Evolutionary conservation across 2,113 vertebrate species (phyloP), one percentile per base, ranked within the genome.

Genomic region (Sander vitreus): DNA sequence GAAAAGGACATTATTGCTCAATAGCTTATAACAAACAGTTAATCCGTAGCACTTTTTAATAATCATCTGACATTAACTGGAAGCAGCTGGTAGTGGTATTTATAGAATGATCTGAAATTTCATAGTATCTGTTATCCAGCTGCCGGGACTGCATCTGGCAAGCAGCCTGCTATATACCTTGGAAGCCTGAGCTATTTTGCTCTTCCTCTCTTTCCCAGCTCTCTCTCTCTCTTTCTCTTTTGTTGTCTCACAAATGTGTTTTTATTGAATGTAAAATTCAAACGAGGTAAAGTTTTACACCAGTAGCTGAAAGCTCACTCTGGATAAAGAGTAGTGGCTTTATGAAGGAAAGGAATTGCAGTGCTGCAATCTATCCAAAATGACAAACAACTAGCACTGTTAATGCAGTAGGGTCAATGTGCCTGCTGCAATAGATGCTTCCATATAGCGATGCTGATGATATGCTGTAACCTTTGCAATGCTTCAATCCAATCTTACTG

Each of bases 51-150:
- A 51, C 79, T 84, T 89, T 88, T 92, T 88, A 92, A 91, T 94
- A 93, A 94, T 89, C 71, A 81, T 90, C 83, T 88, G 80, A 90
- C 89, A 91, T 91, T 93, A 93, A 95, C 90, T 91, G 86, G 86
- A 91, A 92, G 85, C 95, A 95, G 93, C 90, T 95, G 94, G 75
- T 45, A 2, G 68, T 19, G 89, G 91, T 95, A 95, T 96, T 95
- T 95, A 95, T 95, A 95, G 95, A 94, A 93, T 84, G 80, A 95
- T 93, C 92, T 94, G 90, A 92, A 92, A 95, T 95, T 89, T 95
- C 89, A 94, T 92, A 91, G 89, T 91, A 93, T 94, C 91, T 94
- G 94, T 94, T 92, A 90, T 93, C 89, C 95, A 95, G 94, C 93
- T 93, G 94, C 90, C 18, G 86, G 82, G 82, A 89, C 57, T 88